A percentile compares a stretch with the other conserved stretches of the same genome.
Evolutionary conservation across 2,113 vertebrate species (phyloP).

Genomic region (Forbesichthys papilliferus): DNA sequence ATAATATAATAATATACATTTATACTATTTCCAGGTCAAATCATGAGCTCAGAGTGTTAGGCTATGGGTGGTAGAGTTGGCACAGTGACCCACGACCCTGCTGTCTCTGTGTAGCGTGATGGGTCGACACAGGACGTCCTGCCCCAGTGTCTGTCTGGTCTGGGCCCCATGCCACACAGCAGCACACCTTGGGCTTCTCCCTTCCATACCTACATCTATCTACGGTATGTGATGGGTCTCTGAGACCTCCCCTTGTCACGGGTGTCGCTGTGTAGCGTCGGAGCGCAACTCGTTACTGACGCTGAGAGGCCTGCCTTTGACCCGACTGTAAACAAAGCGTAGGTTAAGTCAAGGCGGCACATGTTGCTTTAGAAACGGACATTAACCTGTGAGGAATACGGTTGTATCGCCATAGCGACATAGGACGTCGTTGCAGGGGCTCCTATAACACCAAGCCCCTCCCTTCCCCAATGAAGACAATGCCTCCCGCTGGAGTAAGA

Average conservation of each 20-base stretch:
- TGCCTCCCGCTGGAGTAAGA: conserved; percentile 62
- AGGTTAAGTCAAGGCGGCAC: neutral
- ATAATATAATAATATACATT: neutral
- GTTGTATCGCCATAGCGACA: neutral
- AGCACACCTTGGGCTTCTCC: conserved; percentile 55
- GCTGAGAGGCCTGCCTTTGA: too few species aligned
- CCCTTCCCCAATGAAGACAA: conserved; percentile 26
- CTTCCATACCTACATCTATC: too few species aligned
- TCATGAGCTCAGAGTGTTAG: too few species aligned
- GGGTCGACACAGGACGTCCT: conserved; percentile 25
- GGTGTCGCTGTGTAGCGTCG: too few species aligned
- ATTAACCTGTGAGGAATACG: conserved; percentile 7
- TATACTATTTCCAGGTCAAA: too few species aligned
- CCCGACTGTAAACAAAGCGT: too few species aligned
- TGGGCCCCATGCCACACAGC: conserved; percentile 68
- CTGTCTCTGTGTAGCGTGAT: conserved; percentile 34
- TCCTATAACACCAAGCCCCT: too few species aligned
- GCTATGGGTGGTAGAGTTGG: conserved; percentile 43
- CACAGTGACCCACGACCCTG: conserved; percentile 43
- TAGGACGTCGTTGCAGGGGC: conserved; percentile 11
- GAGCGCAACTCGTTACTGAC: too few species aligned
- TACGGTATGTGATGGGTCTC: too few species aligned
- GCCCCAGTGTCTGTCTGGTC: conserved; percentile 48
- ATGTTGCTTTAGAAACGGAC: too few species aligned
- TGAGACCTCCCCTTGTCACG: too few species aligned